Base-by-base conservation (phyloP, 2,888 invertebrate species). In the Nomada goodeniana region DNA sequence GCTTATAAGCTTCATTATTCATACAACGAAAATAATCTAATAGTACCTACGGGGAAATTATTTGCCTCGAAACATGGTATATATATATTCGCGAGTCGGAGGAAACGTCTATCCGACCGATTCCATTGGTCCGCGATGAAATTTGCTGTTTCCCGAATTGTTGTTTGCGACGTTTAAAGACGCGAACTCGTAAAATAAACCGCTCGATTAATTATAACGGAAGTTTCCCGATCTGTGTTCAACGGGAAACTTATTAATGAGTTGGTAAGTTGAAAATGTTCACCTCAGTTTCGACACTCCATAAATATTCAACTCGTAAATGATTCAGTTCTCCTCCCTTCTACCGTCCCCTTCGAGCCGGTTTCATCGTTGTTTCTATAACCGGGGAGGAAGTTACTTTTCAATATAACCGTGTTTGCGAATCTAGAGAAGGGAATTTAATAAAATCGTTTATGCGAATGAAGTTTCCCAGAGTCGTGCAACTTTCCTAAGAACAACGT, bases 391-490 rank as follows among this genome's bases (percentile, higher is more conserved):
- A 79, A 82, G 78, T 78, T 52, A 76, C 64, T 80, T 83, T 79
- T 77, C 84, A 82, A 89, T 89, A 88, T 84, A 86, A 80, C 82
- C 77, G 82, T 80, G 85, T 84, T 89, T 86, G 89, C 84, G 79
- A 83, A 86, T 84, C 83, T 70, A 76, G 42, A 36, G 75, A 84
- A 79, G 75, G 69, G 82, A 86, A 86, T 89, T 89, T 89, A 79
- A 81, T 83, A 77, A 82, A 89, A 87, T 89, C 86, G 80, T 80
- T 88, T 89, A 85, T 81, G 77, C 78, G 80, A 82, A 87, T 79
- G 74, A 83, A 85, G 76, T 85, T 85, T 84, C 57, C 78, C 77
- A 0, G 67, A 83, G 75, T 68, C 70, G 68, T 50, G 50, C 68
- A 72, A 80, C 52, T 82, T 80, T 23, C 47, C 64, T 55, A 80